Percentiles rank a stretch among this genome's conserved stretches.
Evolutionary conservation across 35 echinoderm and acorn worm species (phyloP).

Genomic region (Apostichopus japonicus): DNA sequence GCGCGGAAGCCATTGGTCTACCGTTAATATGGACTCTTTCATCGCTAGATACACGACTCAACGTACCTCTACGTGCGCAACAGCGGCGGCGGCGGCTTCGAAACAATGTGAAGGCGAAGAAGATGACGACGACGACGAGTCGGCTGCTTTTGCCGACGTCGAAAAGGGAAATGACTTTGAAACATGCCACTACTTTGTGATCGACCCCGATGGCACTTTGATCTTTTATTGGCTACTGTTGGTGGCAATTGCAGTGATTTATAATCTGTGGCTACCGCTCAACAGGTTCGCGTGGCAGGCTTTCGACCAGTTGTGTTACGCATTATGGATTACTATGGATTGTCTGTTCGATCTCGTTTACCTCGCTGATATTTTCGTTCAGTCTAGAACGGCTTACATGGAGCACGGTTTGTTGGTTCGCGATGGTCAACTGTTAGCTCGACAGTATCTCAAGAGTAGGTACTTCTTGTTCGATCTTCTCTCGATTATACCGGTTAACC

Average conservation of each 20-base stretch:
- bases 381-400: slow-evolving; percentile 74
- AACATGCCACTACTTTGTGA: slow-evolving; percentile 9
- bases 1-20: slow-evolving; percentile 7
- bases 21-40: slow-evolving; percentile 27
- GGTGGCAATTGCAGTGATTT: slow-evolving; percentile 70
- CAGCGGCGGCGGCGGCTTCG: neutral
- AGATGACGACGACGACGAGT: slow-evolving; percentile 48
- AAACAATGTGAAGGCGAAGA: neutral
- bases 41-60: slow-evolving; percentile 23
- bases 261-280: slow-evolving; percentile 91
- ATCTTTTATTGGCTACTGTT: slow-evolving; percentile 85
- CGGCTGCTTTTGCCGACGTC: neutral
- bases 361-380: slow-evolving; percentile 81
- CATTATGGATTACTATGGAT: slow-evolving; percentile 75
- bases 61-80: neutral
- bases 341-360: slow-evolving; percentile 85
- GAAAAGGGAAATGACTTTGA: slow-evolving; percentile 47
- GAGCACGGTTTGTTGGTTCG: slow-evolving; percentile 83
- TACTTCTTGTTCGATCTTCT: slow-evolving; percentile 68
- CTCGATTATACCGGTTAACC: slow-evolving; percentile 70
- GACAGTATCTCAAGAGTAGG: slow-evolving; percentile 68
- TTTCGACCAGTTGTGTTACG: slow-evolving; percentile 22
- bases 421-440: slow-evolving; percentile 57
- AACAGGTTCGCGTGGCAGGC: slow-evolving; percentile 69
- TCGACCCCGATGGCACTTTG: slow-evolving; percentile 76